Evolutionary conservation across 2,113 vertebrate genomes (phyloP).

Genomic region (Smithornis capensis): DNA sequence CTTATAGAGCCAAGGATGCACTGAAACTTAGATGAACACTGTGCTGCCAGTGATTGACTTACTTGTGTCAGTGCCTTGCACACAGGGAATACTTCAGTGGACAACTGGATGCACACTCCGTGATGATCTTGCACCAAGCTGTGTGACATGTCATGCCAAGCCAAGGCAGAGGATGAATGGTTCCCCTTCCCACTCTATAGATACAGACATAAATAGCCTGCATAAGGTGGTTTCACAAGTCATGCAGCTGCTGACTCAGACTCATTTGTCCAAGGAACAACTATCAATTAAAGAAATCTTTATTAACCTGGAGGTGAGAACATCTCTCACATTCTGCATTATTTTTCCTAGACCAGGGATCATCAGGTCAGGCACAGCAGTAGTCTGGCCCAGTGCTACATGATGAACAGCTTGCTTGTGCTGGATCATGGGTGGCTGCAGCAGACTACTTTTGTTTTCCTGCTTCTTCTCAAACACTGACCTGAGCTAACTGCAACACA

Average conservation of each 20-base stretch:
- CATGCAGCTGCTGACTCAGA: not conserved
- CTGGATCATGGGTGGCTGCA: not conserved
- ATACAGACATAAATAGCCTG: not conserved
- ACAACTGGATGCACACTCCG: not conserved
- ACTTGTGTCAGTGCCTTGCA: not conserved
- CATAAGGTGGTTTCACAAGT: not conserved
- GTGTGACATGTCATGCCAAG: not conserved
- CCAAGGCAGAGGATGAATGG: not conserved
- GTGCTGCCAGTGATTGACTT: not conserved
- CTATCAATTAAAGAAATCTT: not conserved
- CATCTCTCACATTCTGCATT: not conserved
- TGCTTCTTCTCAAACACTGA: not conserved
- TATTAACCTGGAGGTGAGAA: not conserved
- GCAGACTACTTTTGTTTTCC: not conserved
- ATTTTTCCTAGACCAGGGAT: not conserved
- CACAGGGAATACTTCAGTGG: not conserved
- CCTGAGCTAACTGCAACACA: not conserved
- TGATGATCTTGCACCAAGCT: not conserved
- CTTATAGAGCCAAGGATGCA: not conserved
- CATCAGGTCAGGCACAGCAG: not conserved
- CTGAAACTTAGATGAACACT: not conserved
- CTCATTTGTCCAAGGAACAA: not conserved
- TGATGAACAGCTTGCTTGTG: fast-evolving
- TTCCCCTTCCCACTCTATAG: not conserved
- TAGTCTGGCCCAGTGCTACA: not conserved